phyloP scores from a whole-genome alignment of 2,797 vertebrate genomes.

The Argya squamiceps region DNA sequence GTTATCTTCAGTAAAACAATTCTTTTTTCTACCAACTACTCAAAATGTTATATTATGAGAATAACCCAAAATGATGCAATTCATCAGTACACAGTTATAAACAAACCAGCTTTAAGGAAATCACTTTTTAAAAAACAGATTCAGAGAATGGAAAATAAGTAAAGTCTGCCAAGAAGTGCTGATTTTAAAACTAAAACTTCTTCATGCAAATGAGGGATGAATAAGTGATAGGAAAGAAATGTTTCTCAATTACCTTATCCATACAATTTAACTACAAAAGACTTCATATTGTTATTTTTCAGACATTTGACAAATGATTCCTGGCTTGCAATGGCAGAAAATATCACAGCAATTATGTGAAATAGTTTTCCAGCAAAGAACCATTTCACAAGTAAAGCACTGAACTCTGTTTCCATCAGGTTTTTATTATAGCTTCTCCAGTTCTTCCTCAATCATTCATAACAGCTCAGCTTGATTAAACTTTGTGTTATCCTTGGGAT shows the following conservation, averaged over 20 bases:
- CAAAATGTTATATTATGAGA: background rate
- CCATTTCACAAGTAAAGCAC: background rate
- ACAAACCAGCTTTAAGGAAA: background rate
- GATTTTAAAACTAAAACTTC: background rate
- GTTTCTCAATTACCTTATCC: background rate
- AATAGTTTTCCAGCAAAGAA: background rate
- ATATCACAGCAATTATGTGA: background rate
- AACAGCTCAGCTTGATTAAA: background rate
- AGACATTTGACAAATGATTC: background rate
- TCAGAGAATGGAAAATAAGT: background rate
- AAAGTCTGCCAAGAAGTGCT: background rate
- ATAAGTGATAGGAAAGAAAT: background rate
- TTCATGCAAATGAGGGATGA: background rate
- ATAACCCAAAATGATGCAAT: slow-evolving; percentile 7
- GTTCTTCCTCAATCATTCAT: background rate
- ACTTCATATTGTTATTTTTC: background rate
- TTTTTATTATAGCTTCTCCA: background rate
- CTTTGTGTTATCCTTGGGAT: background rate
- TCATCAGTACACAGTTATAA: background rate
- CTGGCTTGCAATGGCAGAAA: background rate
- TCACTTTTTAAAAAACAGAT: background rate
- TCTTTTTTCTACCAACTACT: background rate
- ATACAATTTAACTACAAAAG: background rate
- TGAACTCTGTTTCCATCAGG: background rate
- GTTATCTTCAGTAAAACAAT: background rate